These are phyloP conservation scores for Urocitellus parryii DNA, from an alignment of 2,113 vertebrate species.

Conservation along the genomic window DNA sequence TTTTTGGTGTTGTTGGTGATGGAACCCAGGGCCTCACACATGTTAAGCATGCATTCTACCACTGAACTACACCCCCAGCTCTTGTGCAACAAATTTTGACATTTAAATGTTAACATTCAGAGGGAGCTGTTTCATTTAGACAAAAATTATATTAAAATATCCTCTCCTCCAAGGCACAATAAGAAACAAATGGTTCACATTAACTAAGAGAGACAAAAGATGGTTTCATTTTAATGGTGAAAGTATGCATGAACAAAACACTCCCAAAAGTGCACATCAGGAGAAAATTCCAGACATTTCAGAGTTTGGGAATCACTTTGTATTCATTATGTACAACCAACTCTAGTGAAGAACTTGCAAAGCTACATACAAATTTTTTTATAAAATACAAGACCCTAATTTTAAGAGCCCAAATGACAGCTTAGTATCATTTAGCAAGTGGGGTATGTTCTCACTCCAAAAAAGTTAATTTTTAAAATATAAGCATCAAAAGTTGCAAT, in stretches of 20 bases:
- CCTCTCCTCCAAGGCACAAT: constrained; percentile 42
- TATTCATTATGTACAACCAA: constrained; percentile 33
- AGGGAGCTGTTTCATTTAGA: constrained; percentile 60
- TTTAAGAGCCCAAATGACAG: constrained; percentile 68
- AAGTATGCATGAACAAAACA: constrained; percentile 48
- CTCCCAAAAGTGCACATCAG: constrained; percentile 3
- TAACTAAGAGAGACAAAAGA: constrained; percentile 67
- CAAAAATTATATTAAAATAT: constrained; percentile 61
- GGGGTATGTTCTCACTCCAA: constrained; percentile 54
- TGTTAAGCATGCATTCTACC: no score
- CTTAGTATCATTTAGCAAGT: constrained; percentile 62
- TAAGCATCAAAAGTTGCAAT: constrained; percentile 47
- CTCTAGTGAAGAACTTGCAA: constrained; percentile 58
- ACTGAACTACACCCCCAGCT: background rate
- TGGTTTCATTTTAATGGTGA: constrained; percentile 65
- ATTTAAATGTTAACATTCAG: constrained; percentile 64
- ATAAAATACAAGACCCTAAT: constrained; percentile 62
- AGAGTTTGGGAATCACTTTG: constrained; percentile 17
- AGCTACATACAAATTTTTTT: constrained; percentile 61
- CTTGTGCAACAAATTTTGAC: background rate
- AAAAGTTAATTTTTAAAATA: constrained; percentile 70
- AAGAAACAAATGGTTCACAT: constrained; percentile 49
- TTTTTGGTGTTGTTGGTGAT: background rate
- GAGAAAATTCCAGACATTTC: constrained; percentile 43
- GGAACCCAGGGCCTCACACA: background rate